phyloP scores from a whole-genome alignment of 2,113 vertebrate species.

The Pollachius pollachius region DNA sequence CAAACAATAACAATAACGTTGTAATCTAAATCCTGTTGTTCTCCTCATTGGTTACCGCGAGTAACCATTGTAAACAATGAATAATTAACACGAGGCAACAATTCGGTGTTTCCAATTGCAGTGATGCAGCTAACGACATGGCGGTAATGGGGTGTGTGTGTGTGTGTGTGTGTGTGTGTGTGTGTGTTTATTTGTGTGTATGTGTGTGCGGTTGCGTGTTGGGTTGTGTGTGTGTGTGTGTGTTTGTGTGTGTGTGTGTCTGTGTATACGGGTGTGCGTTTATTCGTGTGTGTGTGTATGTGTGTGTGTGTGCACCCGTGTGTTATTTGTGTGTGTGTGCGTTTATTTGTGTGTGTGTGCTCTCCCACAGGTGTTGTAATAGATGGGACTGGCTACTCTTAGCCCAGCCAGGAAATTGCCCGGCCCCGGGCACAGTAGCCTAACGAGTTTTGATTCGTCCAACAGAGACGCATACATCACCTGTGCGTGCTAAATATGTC shows the following conservation, averaged over 20 bases:
- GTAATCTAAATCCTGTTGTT: constrained; percentile 10
- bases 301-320: too few species aligned
- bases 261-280: too few species aligned
- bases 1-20: constrained; percentile 1
- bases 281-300: not conserved
- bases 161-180: too few species aligned
- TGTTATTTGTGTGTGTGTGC: not conserved
- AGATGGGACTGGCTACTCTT: constrained; percentile 7
- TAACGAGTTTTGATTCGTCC: constrained; percentile 31
- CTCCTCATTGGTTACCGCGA: constrained; percentile 16
- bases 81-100: constrained; percentile 33
- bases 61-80: constrained; percentile 29
- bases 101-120: constrained; percentile 26
- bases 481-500: constrained; percentile 8
- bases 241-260: too few species aligned
- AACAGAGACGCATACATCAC: constrained; percentile 13
- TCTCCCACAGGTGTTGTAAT: constrained; percentile 37
- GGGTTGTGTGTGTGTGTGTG: too few species aligned
- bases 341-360: not conserved
- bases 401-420: constrained; percentile 31
- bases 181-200: too few species aligned
- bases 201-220: too few species aligned
- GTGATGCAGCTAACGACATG: constrained; percentile 38
- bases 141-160: constrained; percentile 17
- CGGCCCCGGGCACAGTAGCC: constrained; percentile 1